Conservation (phyloP, 2,113 vertebrate species). For the Menidia beryllina region DNA sequence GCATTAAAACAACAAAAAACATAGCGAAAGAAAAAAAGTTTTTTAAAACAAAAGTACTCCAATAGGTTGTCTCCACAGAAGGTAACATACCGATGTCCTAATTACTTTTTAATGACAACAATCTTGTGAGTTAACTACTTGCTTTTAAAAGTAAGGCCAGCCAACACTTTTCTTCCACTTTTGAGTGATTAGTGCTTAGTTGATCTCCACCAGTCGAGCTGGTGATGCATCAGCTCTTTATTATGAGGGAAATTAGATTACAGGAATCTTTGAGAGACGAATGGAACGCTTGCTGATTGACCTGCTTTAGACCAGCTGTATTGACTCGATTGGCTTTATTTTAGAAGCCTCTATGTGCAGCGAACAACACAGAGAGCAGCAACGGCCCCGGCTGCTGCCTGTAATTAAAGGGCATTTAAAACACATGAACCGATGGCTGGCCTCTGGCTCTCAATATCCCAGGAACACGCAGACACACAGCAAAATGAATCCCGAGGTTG, state of each 20-base stretch:
- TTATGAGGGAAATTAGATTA: background rate
- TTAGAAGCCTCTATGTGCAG: background rate
- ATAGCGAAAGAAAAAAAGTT: too few relatives aligned
- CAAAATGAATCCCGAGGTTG: background rate
- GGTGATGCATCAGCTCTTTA: background rate
- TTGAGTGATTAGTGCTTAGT: too few relatives aligned
- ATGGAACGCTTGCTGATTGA: background rate
- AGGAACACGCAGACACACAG: background rate
- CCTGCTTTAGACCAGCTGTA: slow-evolving; percentile 1
- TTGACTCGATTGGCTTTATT: background rate
- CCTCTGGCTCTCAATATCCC: background rate
- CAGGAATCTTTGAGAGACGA: slow-evolving; percentile 1
- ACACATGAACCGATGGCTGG: slow-evolving; percentile 14
- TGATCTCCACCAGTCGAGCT: background rate
- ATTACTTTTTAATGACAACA: too few relatives aligned
- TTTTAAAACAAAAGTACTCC: too few relatives aligned
- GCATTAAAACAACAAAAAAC: too few relatives aligned
- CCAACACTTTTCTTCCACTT: too few relatives aligned
- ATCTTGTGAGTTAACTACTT: background rate
- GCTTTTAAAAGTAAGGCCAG: background rate
- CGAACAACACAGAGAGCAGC: background rate
- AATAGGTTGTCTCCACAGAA: too few relatives aligned
- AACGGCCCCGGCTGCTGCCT: background rate
- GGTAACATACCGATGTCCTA: too few relatives aligned
- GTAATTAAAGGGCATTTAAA: slow-evolving; percentile 34